Evolutionary conservation across 2,888 invertebrate genomes (phyloP).

Genomic region (Oithona nana): DNA sequence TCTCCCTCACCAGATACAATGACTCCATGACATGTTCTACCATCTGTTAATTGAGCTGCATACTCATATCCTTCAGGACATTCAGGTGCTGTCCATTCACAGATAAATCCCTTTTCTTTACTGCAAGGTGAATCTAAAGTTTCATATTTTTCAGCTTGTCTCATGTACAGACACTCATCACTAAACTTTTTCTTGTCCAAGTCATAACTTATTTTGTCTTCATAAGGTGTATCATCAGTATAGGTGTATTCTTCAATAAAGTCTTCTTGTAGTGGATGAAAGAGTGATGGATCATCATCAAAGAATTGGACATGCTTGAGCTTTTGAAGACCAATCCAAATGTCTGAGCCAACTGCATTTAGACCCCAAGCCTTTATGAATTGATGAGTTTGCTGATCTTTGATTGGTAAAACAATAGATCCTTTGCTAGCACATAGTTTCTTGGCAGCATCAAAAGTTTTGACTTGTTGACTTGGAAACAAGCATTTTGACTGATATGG

Average conservation of each 20-base stretch:
- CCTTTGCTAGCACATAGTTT: neutral
- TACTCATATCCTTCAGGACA: neutral
- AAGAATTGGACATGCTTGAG: neutral
- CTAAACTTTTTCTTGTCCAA: neutral
- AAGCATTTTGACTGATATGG: neutral
- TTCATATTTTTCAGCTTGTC: neutral
- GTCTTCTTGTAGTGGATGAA: neutral
- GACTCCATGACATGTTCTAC: neutral
- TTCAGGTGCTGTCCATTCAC: neutral
- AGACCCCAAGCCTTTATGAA: neutral
- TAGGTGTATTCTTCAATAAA: neutral
- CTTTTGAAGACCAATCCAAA: neutral
- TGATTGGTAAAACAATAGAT: neutral
- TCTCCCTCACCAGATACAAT: neutral
- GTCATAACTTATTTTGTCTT: neutral
- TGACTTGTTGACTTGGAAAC: neutral
- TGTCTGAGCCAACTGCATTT: neutral
- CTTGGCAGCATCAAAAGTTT: neutral
- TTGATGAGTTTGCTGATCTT: neutral
- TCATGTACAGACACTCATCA: neutral
- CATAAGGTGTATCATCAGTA: neutral
- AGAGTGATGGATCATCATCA: neutral
- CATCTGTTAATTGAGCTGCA: neutral
- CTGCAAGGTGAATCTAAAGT: neutral
- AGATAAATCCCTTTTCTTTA: neutral